phyloP scores from a whole-genome alignment of 2,113 vertebrate genomes.

The Callorhinus ursinus region DNA sequence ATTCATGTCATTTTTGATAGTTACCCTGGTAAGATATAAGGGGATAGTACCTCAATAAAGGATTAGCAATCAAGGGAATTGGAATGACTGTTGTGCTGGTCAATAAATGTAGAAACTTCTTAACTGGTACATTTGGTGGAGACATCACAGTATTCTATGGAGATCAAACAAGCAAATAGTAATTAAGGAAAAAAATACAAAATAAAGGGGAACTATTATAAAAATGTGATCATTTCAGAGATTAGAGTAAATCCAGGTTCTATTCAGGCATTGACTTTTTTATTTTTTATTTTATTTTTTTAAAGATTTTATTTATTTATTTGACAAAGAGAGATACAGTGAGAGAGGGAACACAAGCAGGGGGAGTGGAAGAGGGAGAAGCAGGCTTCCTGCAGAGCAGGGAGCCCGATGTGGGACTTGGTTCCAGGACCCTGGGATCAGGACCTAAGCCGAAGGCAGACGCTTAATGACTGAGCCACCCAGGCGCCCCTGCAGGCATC shows the following conservation, averaged over 20 bases:
- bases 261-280: neutral
- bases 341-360: no score
- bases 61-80: neutral
- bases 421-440: no score
- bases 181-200: neutral
- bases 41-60: neutral
- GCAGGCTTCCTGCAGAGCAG: no score
- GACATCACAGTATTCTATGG: neutral
- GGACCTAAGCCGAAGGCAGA: no score
- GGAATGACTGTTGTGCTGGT: neutral
- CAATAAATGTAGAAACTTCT: constrained; percentile 2
- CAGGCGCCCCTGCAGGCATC: neutral
- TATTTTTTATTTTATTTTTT: neutral
- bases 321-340: no score
- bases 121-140: neutral
- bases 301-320: no score
- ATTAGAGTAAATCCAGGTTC: neutral
- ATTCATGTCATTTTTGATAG: neutral
- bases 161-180: constrained; percentile 12
- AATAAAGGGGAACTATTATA: neutral
- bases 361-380: no score
- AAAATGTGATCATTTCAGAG: neutral
- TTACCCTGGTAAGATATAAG: neutral
- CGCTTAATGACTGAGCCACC: no score
- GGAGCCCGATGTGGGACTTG: no score